Base-by-base conservation (phyloP, 2,797 vertebrate species). In the Buceros bicornis region DNA sequence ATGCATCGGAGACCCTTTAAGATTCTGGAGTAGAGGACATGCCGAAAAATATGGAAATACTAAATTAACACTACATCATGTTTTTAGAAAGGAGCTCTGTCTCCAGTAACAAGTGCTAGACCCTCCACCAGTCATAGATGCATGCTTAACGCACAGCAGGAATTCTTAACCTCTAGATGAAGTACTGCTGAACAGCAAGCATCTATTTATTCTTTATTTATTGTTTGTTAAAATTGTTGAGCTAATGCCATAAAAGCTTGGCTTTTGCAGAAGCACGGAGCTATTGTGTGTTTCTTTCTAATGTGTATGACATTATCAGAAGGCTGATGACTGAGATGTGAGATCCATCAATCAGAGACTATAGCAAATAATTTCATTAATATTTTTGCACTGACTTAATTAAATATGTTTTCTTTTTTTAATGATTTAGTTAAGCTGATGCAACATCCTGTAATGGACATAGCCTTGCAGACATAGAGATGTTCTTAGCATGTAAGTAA, bases 351-450 rank as follows among this genome's bases (percentile, higher is more conserved):
- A 66, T 89, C 80, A 67, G 69, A 91, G 50, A 74, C 43, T 72
- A 37, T 19, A 51, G 50, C 28, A 79, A 86, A 29, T 72, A 37
- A 58, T 86, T 61, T 80, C 21, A 8, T 76, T 89, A 88, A 79
- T 82, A 83, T 73, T 86, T 95, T 95, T 93, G 22, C 53, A 33
- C 31, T 84, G 48, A 51, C 56, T 80, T 95, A 76, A 94, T 96
- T 94, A 84, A 57, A 69, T 69, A 66, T 16, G 43, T 13, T 0
- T 0, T 1, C 12, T 79, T 83, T 87, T 51, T 4, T 0, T 24
- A 91, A 62, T 90, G 6, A 95, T 95, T 95, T 89, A 51, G 48
- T 90, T 95, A 93, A 82, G 80, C 35, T 89, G 77, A 89, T 94
- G 88, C 76, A 96, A 94, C 61, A 93, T 95, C 88, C 94, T 94